A percentile compares a stretch with the other conserved stretches of the same genome.
These are phyloP conservation scores for Ruditapes philippinarum DNA, from an alignment of 1,140 invertebrate species.

Conservation along the genomic window DNA sequence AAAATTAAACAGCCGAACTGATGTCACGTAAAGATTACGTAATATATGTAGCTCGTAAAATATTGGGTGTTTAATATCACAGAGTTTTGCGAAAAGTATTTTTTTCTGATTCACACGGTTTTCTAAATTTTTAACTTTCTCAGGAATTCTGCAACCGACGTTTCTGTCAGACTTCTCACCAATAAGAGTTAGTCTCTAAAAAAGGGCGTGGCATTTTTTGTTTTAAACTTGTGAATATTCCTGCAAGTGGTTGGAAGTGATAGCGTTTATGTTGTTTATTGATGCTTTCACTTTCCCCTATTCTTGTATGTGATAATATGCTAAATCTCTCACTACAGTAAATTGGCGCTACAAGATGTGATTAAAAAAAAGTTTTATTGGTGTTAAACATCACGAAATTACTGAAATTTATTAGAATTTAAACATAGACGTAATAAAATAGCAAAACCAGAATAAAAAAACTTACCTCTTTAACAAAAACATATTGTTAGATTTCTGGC, in stretches of 20 bases:
- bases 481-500: too few relatives aligned
- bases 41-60: neutral
- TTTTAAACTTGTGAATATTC: neutral
- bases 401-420: neutral
- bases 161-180: neutral
- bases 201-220: neutral
- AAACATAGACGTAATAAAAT: neutral
- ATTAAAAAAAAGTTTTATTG: too few relatives aligned
- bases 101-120: neutral
- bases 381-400: too few relatives aligned
- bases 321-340: too few relatives aligned
- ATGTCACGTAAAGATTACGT: too few relatives aligned
- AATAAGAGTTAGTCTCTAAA: neutral
- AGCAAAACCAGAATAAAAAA: too few relatives aligned
- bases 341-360: too few relatives aligned
- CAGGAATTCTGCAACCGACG: neutral
- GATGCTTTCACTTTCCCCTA: too few relatives aligned
- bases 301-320: too few relatives aligned
- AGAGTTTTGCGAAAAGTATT: too few relatives aligned
- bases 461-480: neutral
- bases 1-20: too few relatives aligned
- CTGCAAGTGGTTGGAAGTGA: constrained; percentile 25
- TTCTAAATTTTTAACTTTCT: constrained; percentile 10
- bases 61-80: neutral
- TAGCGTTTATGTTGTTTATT: neutral